These are phyloP conservation scores for Julus scandinavius DNA, from an alignment of 2,888 invertebrate genomes.

Conservation along the genomic window DNA sequence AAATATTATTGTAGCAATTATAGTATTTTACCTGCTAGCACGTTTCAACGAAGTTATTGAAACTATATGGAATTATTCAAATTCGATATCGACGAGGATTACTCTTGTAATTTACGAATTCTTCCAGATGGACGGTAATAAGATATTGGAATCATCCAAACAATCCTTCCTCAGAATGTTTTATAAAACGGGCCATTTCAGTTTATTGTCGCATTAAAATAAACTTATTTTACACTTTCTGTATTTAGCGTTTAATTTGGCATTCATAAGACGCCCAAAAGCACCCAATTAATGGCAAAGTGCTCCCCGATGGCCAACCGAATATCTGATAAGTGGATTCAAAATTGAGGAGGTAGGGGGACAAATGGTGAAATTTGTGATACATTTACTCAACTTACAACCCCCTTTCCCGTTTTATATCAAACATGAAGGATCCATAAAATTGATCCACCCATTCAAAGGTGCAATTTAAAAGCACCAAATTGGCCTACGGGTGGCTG, in stretches of 20 bases:
- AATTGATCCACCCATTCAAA: constrained; percentile 41
- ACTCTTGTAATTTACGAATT: too few species aligned
- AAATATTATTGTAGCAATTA: too few species aligned
- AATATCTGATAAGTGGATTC: background rate
- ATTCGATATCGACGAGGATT: too few species aligned
- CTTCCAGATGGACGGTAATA: too few species aligned
- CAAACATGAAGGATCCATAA: constrained; percentile 40
- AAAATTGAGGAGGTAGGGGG: background rate
- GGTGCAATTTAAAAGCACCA: constrained; percentile 36
- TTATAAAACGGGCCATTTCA: background rate
- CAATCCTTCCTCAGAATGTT: background rate
- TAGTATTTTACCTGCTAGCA: too few species aligned
- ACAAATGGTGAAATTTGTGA: background rate
- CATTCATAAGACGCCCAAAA: background rate
- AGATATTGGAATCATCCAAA: too few species aligned
- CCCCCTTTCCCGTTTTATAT: constrained; percentile 11
- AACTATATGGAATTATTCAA: too few species aligned
- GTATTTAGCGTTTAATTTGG: background rate
- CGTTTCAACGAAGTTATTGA: too few species aligned
- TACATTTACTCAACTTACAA: background rate
- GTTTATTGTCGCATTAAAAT: constrained; percentile 19
- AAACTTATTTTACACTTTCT: background rate
- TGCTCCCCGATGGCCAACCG: background rate
- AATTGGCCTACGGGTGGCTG: constrained; percentile 45
- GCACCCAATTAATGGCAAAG: background rate